Percentiles rank a stretch among this genome's conserved stretches.
phyloP scores from a whole-genome alignment of 2,113 vertebrate species.

The Lepus europaeus region DNA sequence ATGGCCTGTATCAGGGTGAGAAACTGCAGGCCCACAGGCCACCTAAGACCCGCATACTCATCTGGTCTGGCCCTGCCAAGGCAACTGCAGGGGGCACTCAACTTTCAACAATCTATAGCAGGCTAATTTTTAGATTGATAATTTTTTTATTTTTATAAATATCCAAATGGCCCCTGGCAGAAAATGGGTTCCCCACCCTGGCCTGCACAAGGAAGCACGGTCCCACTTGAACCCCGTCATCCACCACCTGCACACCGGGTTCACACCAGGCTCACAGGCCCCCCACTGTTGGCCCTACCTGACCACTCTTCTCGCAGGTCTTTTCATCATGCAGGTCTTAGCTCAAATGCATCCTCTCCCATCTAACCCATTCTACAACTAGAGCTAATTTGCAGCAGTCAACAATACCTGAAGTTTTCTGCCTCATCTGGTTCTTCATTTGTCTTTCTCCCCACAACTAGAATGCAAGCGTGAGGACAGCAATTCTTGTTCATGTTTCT shows the following conservation, averaged over 20 bases:
- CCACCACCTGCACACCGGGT: too few species aligned
- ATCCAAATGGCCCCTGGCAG: too few species aligned
- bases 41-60: too few species aligned
- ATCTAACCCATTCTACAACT: neutral
- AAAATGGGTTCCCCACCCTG: neutral
- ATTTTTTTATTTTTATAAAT: too few species aligned
- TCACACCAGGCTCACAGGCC: neutral
- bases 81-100: too few species aligned
- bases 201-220: neutral
- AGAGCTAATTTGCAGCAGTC: neutral
- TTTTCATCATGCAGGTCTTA: slow-evolving; percentile 24
- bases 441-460: neutral
- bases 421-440: slow-evolving; percentile 17
- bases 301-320: neutral
- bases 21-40: too few species aligned
- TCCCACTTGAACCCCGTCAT: neutral
- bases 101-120: too few species aligned
- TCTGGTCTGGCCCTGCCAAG: too few species aligned
- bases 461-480: neutral
- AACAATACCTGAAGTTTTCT: slow-evolving; percentile 10
- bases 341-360: neutral
- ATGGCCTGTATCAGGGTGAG: neutral
- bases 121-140: too few species aligned
- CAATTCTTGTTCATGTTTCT: neutral
- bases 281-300: too few species aligned